These are phyloP conservation scores for Erynnis tages DNA, from an alignment of 2,888 invertebrate species.

Conservation along the genomic window DNA sequence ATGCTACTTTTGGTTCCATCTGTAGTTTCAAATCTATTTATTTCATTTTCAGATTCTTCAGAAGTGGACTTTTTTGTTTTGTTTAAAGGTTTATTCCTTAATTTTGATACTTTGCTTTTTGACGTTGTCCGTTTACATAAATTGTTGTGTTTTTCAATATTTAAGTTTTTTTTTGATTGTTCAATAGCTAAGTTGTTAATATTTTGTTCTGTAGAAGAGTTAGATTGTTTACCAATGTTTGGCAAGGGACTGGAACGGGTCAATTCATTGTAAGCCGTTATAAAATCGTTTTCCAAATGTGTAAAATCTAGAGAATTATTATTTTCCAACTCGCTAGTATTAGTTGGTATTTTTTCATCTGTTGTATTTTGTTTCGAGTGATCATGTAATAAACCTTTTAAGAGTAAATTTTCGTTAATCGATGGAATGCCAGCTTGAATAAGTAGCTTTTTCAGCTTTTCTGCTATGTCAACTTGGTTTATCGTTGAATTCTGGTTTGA, in stretches of 20 bases:
- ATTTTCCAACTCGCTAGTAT: constrained; percentile 22
- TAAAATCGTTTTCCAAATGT: constrained; percentile 74
- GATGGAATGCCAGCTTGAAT: constrained; percentile 57
- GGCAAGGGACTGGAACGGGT: constrained; percentile 68
- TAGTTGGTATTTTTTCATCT: constrained; percentile 28
- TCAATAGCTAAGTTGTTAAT: constrained; percentile 4
- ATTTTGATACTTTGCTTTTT: constrained; percentile 11
- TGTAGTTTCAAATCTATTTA: neutral
- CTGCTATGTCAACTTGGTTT: constrained; percentile 47
- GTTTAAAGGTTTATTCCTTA: constrained; percentile 12
- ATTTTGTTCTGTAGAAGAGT: constrained; percentile 27
- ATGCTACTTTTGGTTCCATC: neutral
- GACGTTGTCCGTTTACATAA: neutral
- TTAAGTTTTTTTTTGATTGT: constrained; percentile 1
- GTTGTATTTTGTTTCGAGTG: constrained; percentile 35
- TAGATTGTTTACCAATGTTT: constrained; percentile 43
- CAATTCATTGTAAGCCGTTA: constrained; percentile 73
- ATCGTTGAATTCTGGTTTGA: neutral
- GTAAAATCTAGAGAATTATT: constrained; percentile 55
- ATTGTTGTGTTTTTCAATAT: neutral
- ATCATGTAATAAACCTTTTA: constrained; percentile 52
- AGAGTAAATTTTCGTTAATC: constrained; percentile 57
- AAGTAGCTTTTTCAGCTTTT: constrained; percentile 57
- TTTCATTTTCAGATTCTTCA: constrained; percentile 10
- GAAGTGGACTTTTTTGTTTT: constrained; percentile 12